Conservation (phyloP, 1,140 invertebrate genomes). For the Tetramorium alpestre region DNA sequence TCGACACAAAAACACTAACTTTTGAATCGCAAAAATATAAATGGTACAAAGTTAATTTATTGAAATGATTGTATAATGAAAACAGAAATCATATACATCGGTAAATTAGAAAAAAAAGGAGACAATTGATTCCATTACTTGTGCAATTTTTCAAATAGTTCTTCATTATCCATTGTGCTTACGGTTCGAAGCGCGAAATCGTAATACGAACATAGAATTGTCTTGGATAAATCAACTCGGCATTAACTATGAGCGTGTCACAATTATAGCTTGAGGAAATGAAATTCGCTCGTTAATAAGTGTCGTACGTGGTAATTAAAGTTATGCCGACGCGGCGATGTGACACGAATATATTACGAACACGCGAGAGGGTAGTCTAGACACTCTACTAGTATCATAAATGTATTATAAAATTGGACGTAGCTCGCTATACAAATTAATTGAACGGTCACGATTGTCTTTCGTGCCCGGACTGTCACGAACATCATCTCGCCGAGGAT, state of each 20-base stretch:
- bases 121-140: not conserved
- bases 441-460: conserved; percentile 10
- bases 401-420: conserved; percentile 47
- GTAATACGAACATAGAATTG: not conserved
- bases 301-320: conserved; percentile 55
- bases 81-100: not conserved
- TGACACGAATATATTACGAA: conserved; percentile 45
- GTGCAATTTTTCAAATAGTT: not conserved
- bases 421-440: conserved; percentile 20
- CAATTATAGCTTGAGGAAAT: conserved; percentile 30
- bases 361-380: not conserved
- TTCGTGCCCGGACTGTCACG: conserved; percentile 10
- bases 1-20: not conserved
- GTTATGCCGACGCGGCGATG: conserved; percentile 19
- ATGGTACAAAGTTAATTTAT: not conserved
- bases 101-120: not conserved
- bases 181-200: too few relatives aligned
- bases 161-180: not conserved
- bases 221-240: conserved; percentile 49
- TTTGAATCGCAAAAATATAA: not conserved
- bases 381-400: not conserved
- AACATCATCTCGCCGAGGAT: not conserved
- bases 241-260: conserved; percentile 49
- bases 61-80: not conserved
- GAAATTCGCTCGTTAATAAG: conserved; percentile 58